phyloP scores from a whole-genome alignment of 2,113 vertebrate genomes.

The Chloropsis hardwickii region DNA sequence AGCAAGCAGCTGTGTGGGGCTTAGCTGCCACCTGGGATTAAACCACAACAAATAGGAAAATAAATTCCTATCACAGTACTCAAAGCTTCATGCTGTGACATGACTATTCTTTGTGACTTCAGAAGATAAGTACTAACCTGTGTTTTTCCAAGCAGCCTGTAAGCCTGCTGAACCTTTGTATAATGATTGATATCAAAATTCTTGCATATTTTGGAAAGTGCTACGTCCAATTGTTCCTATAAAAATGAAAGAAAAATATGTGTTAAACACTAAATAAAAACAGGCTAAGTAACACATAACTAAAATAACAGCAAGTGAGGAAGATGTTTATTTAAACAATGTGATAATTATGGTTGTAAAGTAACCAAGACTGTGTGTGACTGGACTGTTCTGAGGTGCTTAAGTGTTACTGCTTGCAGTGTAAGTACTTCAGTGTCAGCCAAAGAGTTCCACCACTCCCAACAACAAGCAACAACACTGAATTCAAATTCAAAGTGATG shows the following conservation, averaged over 20 bases:
- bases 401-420: background rate
- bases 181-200: constrained; percentile 95
- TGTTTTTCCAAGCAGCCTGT: constrained; percentile 94
- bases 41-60: background rate
- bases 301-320: background rate
- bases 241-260: background rate
- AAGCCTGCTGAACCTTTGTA: constrained; percentile 95
- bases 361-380: background rate
- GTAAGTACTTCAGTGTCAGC: background rate
- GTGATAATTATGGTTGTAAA: background rate
- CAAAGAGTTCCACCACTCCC: background rate
- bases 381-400: background rate
- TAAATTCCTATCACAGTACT: background rate
- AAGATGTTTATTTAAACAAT: background rate
- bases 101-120: background rate
- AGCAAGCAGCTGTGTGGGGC: background rate
- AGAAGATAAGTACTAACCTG: constrained; percentile 79
- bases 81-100: background rate
- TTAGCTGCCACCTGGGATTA: background rate
- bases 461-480: background rate
- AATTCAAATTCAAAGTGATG: background rate
- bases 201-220: constrained; percentile 97
- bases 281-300: background rate
- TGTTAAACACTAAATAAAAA: background rate
- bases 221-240: constrained; percentile 95